Conservation (phyloP, 2,113 vertebrate species). For the Cacatua alba region DNA sequence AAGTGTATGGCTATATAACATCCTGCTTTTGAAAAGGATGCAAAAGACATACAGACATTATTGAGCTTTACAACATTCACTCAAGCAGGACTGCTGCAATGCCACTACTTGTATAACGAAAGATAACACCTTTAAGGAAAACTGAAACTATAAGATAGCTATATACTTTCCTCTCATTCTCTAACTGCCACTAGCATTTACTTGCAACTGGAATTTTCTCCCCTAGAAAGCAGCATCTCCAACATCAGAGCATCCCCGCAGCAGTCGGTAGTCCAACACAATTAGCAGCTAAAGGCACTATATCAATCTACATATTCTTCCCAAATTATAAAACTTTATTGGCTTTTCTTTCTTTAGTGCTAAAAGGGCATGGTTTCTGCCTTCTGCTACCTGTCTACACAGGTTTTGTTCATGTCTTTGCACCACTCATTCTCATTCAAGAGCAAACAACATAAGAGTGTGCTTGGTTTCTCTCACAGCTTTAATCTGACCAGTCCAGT, state of each 20-base stretch:
- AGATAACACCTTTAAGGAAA: neutral
- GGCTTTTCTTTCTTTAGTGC: neutral
- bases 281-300: neutral
- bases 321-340: neutral
- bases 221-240: neutral
- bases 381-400: neutral
- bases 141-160: neutral
- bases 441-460: neutral
- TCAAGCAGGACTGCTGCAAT: neutral
- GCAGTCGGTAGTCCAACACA: neutral
- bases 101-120: neutral
- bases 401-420: neutral
- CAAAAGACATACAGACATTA: neutral
- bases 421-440: neutral
- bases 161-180: neutral
- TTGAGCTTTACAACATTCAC: neutral
- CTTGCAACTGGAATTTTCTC: neutral
- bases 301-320: neutral
- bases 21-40: neutral
- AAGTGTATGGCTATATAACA: neutral
- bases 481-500: neutral
- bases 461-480: neutral
- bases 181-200: neutral
- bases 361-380: neutral
- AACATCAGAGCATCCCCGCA: neutral